Conservation (phyloP, 2,797 vertebrate genomes). For the Heteromormyrus szaboi region DNA sequence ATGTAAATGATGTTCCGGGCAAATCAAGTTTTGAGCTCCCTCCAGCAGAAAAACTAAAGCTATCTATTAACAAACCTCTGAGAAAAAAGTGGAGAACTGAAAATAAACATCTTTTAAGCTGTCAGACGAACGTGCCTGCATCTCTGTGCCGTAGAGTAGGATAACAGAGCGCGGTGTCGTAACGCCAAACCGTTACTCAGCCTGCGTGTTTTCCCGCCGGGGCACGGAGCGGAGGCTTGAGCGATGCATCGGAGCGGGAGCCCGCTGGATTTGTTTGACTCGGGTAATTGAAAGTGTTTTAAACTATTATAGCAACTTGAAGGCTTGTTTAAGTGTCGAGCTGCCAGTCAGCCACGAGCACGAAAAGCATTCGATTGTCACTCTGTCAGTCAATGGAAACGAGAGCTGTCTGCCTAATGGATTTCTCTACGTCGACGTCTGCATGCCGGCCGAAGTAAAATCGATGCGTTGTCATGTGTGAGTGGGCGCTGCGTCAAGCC, state of each 20-base stretch:
- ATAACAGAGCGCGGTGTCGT: background rate
- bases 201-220: background rate
- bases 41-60: background rate
- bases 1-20: background rate
- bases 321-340: conserved; percentile 99
- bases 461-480: conserved; percentile 98
- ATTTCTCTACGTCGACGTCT: conserved; percentile 90
- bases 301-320: conserved; percentile 99
- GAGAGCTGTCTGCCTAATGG: conserved; percentile 99
- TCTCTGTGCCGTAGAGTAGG: background rate
- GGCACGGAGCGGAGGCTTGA: conserved; percentile 9
- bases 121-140: background rate
- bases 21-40: background rate
- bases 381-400: conserved; percentile 99
- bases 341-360: conserved; percentile 92
- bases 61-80: background rate
- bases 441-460: conserved; percentile 79
- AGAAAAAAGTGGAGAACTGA: background rate
- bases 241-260: conserved; percentile 53
- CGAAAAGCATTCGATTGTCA: conserved; percentile 96
- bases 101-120: background rate
- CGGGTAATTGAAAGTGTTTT: conserved; percentile 99
- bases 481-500: conserved; percentile 77
- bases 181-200: background rate
- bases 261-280: conserved; percentile 96